These are phyloP conservation scores for Lytechinus pictus DNA, from an alignment of 35 echinoderm and acorn worm species.

Conservation along the genomic window DNA sequence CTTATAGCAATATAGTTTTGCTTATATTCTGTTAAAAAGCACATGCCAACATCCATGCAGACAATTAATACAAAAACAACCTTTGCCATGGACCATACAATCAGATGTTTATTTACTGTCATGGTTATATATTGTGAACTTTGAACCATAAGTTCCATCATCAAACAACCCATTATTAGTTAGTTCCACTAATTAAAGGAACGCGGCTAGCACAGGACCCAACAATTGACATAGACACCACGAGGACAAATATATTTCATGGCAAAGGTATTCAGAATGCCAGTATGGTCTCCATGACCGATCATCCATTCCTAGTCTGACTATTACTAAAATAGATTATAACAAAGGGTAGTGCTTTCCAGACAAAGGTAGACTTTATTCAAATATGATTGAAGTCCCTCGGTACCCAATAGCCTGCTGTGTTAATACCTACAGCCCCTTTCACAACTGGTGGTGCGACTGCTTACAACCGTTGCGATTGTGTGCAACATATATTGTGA, in stretches of 20 bases:
- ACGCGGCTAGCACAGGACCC: not conserved
- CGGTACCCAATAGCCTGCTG: too few species aligned
- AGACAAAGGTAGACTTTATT: not conserved
- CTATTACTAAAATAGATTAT: too few species aligned
- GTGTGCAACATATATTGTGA: too few species aligned
- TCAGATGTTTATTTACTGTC: not conserved
- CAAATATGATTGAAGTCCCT: not conserved
- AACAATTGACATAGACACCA: not conserved
- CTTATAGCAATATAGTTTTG: not conserved
- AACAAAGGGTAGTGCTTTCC: not conserved
- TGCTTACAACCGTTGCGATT: too few species aligned
- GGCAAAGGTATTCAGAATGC: not conserved
- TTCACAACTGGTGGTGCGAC: too few species aligned
- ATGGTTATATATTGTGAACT: not conserved
- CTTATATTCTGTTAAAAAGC: not conserved
- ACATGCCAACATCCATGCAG: not conserved
- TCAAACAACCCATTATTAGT: not conserved
- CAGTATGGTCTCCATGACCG: not conserved
- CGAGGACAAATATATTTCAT: not conserved
- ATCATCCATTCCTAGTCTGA: too few species aligned
- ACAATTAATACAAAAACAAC: not conserved
- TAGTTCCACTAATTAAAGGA: not conserved
- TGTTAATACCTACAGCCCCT: too few species aligned
- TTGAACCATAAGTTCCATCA: not conserved
- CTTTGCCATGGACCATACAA: not conserved